Evolutionary conservation across 2,888 invertebrate genomes (phyloP), one percentile per base, ranked within the genome.

Genomic region (Cristatella mucedo): DNA sequence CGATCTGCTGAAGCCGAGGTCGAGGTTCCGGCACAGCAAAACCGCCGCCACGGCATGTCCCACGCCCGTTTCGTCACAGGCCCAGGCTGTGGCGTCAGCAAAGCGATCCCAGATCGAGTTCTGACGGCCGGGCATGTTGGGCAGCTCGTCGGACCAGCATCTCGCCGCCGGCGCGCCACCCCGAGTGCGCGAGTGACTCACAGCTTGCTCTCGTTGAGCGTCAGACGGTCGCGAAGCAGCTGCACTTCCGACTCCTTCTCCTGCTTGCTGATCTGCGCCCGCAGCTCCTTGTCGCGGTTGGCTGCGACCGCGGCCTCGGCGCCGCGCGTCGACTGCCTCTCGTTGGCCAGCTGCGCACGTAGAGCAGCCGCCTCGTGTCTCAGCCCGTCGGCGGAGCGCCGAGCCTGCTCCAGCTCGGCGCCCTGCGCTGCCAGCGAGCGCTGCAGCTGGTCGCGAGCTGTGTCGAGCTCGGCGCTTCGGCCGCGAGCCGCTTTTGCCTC

Each of bases 231-330:
- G 46, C 56, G 61, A 20, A 65, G 46, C 48, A 63, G 54, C 46
- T 63, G 59, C 13, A 63, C 53, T 46, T 67, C 67, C 0, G 63
- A 57, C 21, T 51, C 52, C 33, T 53, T 54, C 46, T 67, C 66
- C 50, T 67, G 64, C 15, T 55, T 42, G 13, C 54, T 46, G 21
- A 66, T 47, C 46, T 65, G 63, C 7, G 51, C 48, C 45, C 59
- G 59, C 56, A 64, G 67, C 45, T 67, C 67, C 46, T 65, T 67
- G 47, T 64, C 63, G 4, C 66, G 40, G 47, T 58, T 63, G 18
- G 49, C 51, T 42, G 61, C 55, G 32, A 67, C 49, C 3, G 66
- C 45, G 33, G 53, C 50, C 50, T 67, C 67, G 36, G 66, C 52
- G 46, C 54, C 61, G 48, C 56, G 55, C 19, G 56, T 48, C 9